phyloP scores from a whole-genome alignment of 2,113 vertebrate genomes.

The Erpornis zantholeuca region DNA sequence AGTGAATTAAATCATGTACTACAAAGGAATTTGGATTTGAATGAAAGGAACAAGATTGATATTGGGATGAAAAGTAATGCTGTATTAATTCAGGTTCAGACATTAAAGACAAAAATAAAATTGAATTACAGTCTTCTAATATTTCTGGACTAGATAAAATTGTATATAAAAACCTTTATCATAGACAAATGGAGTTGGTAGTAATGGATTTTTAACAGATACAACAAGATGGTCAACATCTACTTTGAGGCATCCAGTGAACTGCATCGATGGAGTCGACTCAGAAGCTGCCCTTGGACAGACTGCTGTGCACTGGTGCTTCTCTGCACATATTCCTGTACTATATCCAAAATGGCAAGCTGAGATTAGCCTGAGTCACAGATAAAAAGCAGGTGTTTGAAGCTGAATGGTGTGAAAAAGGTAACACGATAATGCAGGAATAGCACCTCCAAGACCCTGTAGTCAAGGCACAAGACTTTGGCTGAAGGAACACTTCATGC shows the following conservation, averaged over 20 bases:
- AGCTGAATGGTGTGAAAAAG: background rate
- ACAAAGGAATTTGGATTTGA: constrained; percentile 28
- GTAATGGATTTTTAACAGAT: constrained; percentile 13
- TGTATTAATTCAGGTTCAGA: background rate
- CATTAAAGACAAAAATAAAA: constrained; percentile 58
- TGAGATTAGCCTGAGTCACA: background rate
- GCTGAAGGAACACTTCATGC: background rate
- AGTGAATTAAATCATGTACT: constrained; percentile 26
- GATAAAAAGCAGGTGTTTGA: background rate
- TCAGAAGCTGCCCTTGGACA: background rate
- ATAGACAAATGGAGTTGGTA: background rate
- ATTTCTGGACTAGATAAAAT: constrained; percentile 35
- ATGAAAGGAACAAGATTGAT: constrained; percentile 12
- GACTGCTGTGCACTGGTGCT: background rate
- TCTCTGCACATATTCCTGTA: background rate
- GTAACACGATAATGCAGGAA: background rate
- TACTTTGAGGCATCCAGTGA: background rate
- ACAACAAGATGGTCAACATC: background rate
- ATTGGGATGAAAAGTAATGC: constrained; percentile 5
- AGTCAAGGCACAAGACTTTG: background rate
- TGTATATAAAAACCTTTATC: constrained; percentile 15
- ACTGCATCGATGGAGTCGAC: background rate
- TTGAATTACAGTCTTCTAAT: constrained; percentile 24
- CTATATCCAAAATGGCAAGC: background rate
- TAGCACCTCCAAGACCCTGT: background rate